Conservation (phyloP, 2,113 vertebrate genomes). For the Grallaria varia region DNA sequence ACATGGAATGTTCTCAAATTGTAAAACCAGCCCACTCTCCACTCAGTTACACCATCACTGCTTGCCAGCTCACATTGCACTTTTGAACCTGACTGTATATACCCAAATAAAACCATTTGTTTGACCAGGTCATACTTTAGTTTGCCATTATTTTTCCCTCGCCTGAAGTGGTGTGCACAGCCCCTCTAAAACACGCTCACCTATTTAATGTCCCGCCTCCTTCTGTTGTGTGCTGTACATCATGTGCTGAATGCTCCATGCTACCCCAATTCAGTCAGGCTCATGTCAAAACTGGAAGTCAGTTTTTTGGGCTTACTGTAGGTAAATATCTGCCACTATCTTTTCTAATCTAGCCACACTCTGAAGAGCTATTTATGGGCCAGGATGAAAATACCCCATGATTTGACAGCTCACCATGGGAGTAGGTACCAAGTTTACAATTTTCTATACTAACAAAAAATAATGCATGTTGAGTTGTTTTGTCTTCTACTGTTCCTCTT, state of each 20-base stretch:
- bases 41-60: background rate
- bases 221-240: background rate
- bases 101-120: background rate
- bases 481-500: background rate
- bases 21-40: background rate
- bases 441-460: background rate
- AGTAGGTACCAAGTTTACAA: background rate
- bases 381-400: background rate
- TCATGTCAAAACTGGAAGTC: background rate
- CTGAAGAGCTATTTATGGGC: background rate
- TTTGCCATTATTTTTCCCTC: background rate
- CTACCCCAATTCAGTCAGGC: background rate
- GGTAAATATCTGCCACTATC: background rate
- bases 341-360: background rate
- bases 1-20: background rate
- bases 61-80: background rate
- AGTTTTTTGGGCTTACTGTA: background rate
- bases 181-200: background rate
- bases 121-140: background rate
- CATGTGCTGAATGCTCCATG: accelerated
- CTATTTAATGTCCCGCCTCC: background rate
- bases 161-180: background rate
- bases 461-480: background rate
- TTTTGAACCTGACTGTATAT: background rate
- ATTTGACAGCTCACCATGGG: background rate